Evolutionary conservation across 1,140 invertebrate genomes (phyloP).

Genomic region (Brachionus rubens): DNA sequence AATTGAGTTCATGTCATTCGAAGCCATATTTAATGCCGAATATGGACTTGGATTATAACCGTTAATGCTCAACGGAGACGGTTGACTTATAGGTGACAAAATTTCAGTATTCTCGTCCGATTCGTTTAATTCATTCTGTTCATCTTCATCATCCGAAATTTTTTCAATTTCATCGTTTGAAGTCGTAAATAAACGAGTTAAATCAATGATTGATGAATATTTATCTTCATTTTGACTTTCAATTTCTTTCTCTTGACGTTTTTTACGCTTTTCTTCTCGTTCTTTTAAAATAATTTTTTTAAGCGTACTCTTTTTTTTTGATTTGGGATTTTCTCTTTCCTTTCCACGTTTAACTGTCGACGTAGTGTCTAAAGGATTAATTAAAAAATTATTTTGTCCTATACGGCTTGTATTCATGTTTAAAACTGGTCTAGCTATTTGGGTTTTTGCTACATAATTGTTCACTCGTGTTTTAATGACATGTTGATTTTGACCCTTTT

Average conservation of each 20-base stretch:
- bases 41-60: slow-evolving; percentile 48
- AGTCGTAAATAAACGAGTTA: neutral
- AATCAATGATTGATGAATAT: neutral
- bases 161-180: neutral
- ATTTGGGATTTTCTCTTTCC: slow-evolving; percentile 58
- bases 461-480: neutral
- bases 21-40: slow-evolving; percentile 46
- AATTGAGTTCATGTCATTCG: slow-evolving; percentile 47
- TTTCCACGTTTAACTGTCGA: slow-evolving; percentile 55
- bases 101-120: slow-evolving; percentile 49
- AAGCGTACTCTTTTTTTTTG: slow-evolving; percentile 59
- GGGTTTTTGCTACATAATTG: too few relatives aligned
- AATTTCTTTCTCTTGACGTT: slow-evolving; percentile 9
- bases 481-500: slow-evolving; percentile 15
- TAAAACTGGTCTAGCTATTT: neutral
- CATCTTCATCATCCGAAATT: neutral
- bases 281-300: slow-evolving; percentile 60
- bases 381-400: neutral
- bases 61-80: slow-evolving; percentile 26
- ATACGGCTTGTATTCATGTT: neutral
- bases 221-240: neutral
- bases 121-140: neutral
- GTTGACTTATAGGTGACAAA: slow-evolving; percentile 47
- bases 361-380: slow-evolving; percentile 35
- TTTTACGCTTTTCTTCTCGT: slow-evolving; percentile 57